A percentile compares a stretch with the other conserved stretches of the same genome.
These are phyloP conservation scores for Danio rerio DNA, from an alignment of 2,113 vertebrate species.

Conservation along the genomic window GRCz12tu NC_133195.1:31877501-31878000, in stretches of 20 bases:
- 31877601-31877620: slow-evolving; percentile 35
- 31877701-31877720: slow-evolving; percentile 41
- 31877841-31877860: neutral
- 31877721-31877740: slow-evolving; percentile 30
- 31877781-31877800: slow-evolving; percentile 30
- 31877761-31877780: slow-evolving; percentile 29
- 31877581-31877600: slow-evolving; percentile 38
- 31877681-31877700: slow-evolving; percentile 64
- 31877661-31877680: slow-evolving; percentile 63
- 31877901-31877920: neutral
- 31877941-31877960: neutral
- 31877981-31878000: neutral
- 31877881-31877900: neutral
- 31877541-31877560: slow-evolving; percentile 43
- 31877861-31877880: neutral
- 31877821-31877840: neutral
- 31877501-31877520: slow-evolving; percentile 25
- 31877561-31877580: slow-evolving; percentile 32
- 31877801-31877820: neutral
- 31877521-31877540: slow-evolving; percentile 13
- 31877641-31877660: slow-evolving; percentile 44
- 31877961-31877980: neutral
- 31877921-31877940: neutral
- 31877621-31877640: slow-evolving; percentile 3
- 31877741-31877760: slow-evolving; percentile 38